Conservation (phyloP, 2,113 vertebrate genomes). For the Leptobrachium leishanense region DNA sequence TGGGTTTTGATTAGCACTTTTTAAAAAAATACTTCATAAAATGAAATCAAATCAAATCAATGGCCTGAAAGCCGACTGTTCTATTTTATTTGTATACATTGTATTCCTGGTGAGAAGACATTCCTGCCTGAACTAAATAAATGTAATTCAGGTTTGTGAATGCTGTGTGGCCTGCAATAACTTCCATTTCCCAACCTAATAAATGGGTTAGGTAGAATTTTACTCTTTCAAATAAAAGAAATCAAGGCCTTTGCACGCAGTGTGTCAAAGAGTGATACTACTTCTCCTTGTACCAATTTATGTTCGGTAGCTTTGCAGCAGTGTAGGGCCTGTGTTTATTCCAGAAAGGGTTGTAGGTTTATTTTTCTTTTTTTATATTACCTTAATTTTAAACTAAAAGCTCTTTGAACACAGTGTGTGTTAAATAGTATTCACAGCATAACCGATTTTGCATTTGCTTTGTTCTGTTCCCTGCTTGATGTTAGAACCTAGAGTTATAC, state of each 20-base stretch:
- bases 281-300: slow-evolving; percentile 28
- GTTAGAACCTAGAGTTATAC: no score
- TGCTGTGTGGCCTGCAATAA: neutral
- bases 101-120: neutral
- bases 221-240: slow-evolving; percentile 8
- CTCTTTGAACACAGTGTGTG: neutral
- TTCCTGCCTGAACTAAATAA: neutral
- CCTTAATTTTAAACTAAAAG: neutral
- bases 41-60: no score
- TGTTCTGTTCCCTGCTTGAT: no score
- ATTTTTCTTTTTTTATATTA: neutral
- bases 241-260: slow-evolving; percentile 10
- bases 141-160: neutral
- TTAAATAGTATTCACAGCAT: neutral
- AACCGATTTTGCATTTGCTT: no score
- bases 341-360: neutral
- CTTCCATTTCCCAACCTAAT: neutral
- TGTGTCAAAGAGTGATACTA: slow-evolving; percentile 16
- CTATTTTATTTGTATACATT: no score
- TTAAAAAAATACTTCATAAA: no score
- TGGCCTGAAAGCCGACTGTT: no score
- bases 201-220: neutral
- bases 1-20: no score
- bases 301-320: slow-evolving; percentile 3
- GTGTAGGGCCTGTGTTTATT: neutral